Conservation (phyloP, 2,113 vertebrate species). For the Agapornis roseicollis region DNA sequence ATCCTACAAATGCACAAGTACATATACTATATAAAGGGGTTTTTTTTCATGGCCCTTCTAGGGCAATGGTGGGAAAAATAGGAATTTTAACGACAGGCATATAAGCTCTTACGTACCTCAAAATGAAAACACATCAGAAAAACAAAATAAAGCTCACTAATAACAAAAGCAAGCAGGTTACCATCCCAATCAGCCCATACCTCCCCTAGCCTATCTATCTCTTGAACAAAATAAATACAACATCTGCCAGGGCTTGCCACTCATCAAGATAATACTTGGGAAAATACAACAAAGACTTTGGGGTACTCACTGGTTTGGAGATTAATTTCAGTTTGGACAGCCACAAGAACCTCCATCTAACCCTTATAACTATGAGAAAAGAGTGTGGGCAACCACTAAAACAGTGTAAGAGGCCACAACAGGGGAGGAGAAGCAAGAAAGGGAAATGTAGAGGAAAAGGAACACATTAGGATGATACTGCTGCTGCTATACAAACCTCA, state of each 20-base stretch:
- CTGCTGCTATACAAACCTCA: neutral
- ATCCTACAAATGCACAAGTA: conserved; percentile 14
- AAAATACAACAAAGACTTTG: conserved; percentile 17
- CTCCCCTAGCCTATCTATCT: neutral
- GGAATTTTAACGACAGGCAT: conserved; percentile 35
- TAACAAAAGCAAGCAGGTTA: conserved; percentile 57
- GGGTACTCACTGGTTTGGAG: conserved; percentile 8
- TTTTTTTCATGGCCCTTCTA: conserved; percentile 6
- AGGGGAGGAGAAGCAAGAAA: neutral
- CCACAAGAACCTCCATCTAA: conserved; percentile 1
- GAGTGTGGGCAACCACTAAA: neutral
- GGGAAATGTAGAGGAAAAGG: neutral
- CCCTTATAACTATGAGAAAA: neutral
- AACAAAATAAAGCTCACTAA: conserved; percentile 21
- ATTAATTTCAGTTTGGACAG: conserved; percentile 20
- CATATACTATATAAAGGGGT: conserved; percentile 19
- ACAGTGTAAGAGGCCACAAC: neutral
- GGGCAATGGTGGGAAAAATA: conserved; percentile 14
- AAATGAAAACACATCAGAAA: conserved; percentile 31
- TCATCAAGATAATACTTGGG: neutral
- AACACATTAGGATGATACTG: neutral
- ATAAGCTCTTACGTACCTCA: conserved; percentile 35
- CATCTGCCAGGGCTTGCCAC: neutral
- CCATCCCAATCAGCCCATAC: neutral
- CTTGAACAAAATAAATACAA: conserved; percentile 35